These are phyloP conservation scores for Aplochiton taeniatus DNA, from an alignment of 2,797 vertebrate species.

Conservation along the genomic window DNA sequence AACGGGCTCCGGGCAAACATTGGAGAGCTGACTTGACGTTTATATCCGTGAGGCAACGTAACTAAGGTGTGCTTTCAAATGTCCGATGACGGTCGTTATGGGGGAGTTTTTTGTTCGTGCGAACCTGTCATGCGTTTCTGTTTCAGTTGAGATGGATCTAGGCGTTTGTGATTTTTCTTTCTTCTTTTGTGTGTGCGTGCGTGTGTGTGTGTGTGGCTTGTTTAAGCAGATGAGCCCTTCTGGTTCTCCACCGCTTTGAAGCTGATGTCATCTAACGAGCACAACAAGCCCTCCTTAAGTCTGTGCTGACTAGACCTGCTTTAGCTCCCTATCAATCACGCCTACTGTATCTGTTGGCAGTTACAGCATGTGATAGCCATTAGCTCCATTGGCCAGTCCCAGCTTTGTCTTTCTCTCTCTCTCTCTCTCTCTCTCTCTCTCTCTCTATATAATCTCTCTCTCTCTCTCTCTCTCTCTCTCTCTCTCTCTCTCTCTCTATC, in stretches of 20 bases:
- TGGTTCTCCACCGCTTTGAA: too few species aligned
- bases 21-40: conserved; percentile 48
- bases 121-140: too few species aligned
- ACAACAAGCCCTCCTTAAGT: conserved; percentile 4
- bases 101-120: too few species aligned
- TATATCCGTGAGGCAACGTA: conserved; percentile 55
- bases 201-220: too few species aligned
- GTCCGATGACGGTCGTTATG: too few species aligned
- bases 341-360: conserved; percentile 70
- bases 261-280: conserved; percentile 9
- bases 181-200: neutral
- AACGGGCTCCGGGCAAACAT: conserved; percentile 69
- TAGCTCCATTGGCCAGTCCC: conserved; percentile 81
- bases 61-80: conserved; percentile 22
- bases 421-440: conserved; percentile 4
- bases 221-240: too few species aligned
- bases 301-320: neutral
- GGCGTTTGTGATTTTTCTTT: neutral
- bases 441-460: too few species aligned
- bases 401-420: conserved; percentile 15
- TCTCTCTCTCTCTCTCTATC: conserved; percentile 1
- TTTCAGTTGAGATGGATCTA: neutral
- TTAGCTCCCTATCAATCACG: conserved; percentile 59
- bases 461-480: conserved; percentile 25
- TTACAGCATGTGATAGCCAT: conserved; percentile 87